These are phyloP conservation scores for Thalpophila matura DNA, from an alignment of 2,888 invertebrate species.

Conservation along the genomic window DNA sequence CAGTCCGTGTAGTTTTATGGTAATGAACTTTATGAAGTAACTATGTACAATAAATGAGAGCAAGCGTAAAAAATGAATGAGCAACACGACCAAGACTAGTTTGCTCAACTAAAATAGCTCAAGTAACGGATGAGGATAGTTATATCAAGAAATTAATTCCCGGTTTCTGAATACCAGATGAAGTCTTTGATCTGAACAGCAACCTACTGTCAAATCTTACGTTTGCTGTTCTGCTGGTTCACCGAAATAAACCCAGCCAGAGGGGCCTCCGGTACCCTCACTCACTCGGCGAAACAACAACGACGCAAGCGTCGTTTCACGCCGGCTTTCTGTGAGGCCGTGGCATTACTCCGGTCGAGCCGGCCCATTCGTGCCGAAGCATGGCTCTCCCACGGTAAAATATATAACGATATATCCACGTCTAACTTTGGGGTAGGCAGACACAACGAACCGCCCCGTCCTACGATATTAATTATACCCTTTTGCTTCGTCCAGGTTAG, in stretches of 20 bases:
- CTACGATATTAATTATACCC: not conserved
- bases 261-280: too few species aligned
- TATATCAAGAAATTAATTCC: not conserved
- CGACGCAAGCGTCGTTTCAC: too few species aligned
- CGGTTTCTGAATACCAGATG: not conserved
- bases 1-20: slow-evolving; percentile 13
- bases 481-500: not conserved
- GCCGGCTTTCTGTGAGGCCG: too few species aligned
- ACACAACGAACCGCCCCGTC: not conserved
- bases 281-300: too few species aligned
- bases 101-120: slow-evolving; percentile 2
- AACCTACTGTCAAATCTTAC: not conserved
- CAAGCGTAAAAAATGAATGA: slow-evolving; percentile 11
- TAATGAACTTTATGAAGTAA: slow-evolving; percentile 16
- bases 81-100: not conserved
- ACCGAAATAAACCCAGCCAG: not conserved
- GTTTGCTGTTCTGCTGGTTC: not conserved
- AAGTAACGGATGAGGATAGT: slow-evolving; percentile 6
- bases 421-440: not conserved
- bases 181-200: not conserved
- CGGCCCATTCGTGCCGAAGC: too few species aligned
- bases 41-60: slow-evolving; percentile 15
- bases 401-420: too few species aligned
- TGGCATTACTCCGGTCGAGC: too few species aligned
- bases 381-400: too few species aligned